Percentiles rank a stretch among this genome's conserved stretches.
Conservation (phyloP, 2,113 vertebrate genomes). For the Nothoprocta perdicaria region DNA sequence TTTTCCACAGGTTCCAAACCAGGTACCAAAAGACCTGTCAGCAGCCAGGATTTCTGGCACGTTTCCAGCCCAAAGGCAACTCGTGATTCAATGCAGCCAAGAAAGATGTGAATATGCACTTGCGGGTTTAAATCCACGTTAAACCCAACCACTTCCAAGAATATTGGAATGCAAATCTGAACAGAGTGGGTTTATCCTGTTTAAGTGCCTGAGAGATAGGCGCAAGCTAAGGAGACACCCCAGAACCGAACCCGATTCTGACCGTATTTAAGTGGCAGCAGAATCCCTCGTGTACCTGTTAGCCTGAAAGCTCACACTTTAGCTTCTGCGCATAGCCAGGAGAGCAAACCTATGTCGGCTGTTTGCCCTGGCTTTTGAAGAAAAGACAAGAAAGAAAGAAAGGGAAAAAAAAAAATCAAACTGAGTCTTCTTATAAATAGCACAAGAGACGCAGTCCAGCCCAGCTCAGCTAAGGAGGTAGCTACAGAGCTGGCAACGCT, state of each 20-base stretch:
- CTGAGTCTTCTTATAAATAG: constrained; percentile 22
- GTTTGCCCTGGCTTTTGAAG: not conserved
- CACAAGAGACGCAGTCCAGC: not conserved
- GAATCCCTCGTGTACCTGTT: not conserved
- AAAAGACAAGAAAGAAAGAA: not conserved
- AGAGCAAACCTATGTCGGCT: not conserved
- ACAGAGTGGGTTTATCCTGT: not conserved
- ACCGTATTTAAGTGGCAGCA: not conserved
- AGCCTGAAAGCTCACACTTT: constrained; percentile 1
- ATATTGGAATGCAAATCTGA: not conserved
- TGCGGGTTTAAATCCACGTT: not conserved
- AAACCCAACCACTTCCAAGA: not conserved
- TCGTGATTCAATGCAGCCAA: fast-evolving
- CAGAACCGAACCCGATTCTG: not conserved
- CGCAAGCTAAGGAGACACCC: not conserved
- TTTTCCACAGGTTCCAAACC: not conserved
- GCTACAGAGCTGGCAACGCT: constrained; percentile 1
- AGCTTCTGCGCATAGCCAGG: not conserved
- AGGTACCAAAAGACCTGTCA: not conserved
- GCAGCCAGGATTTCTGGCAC: not conserved
- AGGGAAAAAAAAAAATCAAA: not conserved
- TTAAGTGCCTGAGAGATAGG: not conserved
- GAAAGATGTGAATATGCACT: not conserved
- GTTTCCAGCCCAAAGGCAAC: not conserved
- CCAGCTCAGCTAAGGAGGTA: not conserved